These are phyloP conservation scores for Melopsittacus undulatus DNA, from an alignment of 2,797 vertebrate species.

Conservation along the genomic window DNA sequence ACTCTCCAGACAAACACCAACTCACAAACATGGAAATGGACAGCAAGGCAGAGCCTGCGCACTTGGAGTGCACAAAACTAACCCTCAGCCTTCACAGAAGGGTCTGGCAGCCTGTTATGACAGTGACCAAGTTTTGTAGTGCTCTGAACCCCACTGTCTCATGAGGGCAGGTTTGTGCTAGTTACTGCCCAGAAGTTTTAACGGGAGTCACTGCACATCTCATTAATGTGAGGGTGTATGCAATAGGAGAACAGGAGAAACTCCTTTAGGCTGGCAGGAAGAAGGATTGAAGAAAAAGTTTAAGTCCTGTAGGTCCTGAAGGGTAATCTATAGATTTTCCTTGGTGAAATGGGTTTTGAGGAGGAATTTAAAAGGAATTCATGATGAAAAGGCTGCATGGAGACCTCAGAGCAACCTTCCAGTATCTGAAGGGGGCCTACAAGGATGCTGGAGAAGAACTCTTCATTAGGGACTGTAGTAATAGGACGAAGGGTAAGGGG, in stretches of 20 bases:
- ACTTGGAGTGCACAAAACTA: background rate
- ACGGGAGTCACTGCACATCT: fast-evolving
- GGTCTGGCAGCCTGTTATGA: background rate
- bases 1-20: fast-evolving
- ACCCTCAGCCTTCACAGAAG: background rate
- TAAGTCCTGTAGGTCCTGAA: background rate
- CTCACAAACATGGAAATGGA: background rate
- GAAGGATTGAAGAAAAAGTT: background rate
- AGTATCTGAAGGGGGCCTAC: background rate
- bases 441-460: background rate
- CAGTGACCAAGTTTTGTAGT: background rate
- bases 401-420: background rate
- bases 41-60: background rate
- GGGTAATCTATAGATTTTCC: background rate
- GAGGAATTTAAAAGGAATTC: background rate
- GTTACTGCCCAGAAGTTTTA: background rate
- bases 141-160: background rate
- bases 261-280: background rate
- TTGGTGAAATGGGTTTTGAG: background rate
- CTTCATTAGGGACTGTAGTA: background rate
- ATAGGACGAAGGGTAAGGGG: background rate
- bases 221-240: background rate
- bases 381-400: background rate
- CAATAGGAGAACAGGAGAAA: background rate
- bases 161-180: background rate